Conservation (phyloP, 2,113 vertebrate species). For the Raja brachyura region DNA sequence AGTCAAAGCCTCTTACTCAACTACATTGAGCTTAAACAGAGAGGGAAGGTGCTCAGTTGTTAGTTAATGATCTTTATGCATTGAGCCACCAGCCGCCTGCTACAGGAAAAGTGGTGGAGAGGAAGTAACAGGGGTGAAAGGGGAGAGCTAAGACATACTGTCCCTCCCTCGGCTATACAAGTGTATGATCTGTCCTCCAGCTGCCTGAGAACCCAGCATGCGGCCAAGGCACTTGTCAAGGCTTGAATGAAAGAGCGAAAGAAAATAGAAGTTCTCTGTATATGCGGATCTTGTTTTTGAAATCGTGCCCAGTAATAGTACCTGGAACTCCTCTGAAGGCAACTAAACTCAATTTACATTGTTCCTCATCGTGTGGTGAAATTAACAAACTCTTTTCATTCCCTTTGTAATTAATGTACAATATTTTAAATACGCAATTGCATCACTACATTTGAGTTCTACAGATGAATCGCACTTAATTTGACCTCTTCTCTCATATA, state of each 20-base stretch:
- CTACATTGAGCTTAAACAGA: constrained; percentile 67
- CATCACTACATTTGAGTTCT: neutral
- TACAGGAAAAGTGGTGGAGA: constrained; percentile 66
- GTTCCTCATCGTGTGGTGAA: neutral
- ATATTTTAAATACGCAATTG: neutral
- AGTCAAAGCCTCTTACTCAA: constrained; percentile 76
- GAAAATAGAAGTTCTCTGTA: neutral
- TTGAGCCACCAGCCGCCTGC: constrained; percentile 86
- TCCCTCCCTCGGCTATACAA: constrained; percentile 41
- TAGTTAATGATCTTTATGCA: constrained; percentile 81
- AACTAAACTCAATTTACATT: neutral
- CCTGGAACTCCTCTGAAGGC: neutral
- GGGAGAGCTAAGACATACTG: constrained; percentile 43
- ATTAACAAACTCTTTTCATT: neutral
- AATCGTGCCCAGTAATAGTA: neutral
- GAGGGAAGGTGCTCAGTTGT: constrained; percentile 92
- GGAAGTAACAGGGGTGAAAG: constrained; percentile 68
- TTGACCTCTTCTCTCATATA: neutral
- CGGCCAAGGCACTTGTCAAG: constrained; percentile 43
- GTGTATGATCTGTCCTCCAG: constrained; percentile 40
- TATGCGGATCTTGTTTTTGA: neutral
- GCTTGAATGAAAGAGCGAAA: neutral
- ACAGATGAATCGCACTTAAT: neutral
- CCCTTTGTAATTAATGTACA: neutral
- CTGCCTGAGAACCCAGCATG: constrained; percentile 42